Evolutionary conservation across 1,140 invertebrate species (phyloP).

Genomic region (Pseudomyrmex flavicornis): DNA sequence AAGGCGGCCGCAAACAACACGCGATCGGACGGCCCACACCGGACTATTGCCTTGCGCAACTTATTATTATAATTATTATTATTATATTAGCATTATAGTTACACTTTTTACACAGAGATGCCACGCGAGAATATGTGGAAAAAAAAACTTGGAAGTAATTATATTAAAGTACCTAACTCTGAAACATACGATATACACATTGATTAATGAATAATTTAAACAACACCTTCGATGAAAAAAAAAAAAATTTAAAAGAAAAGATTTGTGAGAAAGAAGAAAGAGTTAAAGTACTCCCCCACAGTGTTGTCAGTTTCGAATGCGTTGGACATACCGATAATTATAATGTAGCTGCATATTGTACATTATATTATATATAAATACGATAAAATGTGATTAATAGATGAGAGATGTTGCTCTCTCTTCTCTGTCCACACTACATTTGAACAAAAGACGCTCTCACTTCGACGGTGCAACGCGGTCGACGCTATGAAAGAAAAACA

Average conservation of each 20-base stretch:
- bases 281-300: slow-evolving; percentile 63
- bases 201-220: slow-evolving; percentile 72
- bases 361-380: slow-evolving; percentile 82
- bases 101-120: slow-evolving; percentile 83
- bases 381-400: slow-evolving; percentile 81
- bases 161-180: slow-evolving; percentile 80
- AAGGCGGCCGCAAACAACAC: slow-evolving; percentile 71
- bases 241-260: slow-evolving; percentile 32
- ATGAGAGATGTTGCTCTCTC: slow-evolving; percentile 79
- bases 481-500: slow-evolving; percentile 31
- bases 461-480: slow-evolving; percentile 65
- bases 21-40: slow-evolving; percentile 75
- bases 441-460: slow-evolving; percentile 59
- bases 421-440: slow-evolving; percentile 68
- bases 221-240: slow-evolving; percentile 63
- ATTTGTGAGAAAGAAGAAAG: not conserved
- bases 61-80: slow-evolving; percentile 81
- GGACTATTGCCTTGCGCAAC: slow-evolving; percentile 83
- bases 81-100: slow-evolving; percentile 83
- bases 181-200: slow-evolving; percentile 74
- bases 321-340: slow-evolving; percentile 81
- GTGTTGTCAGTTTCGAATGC: slow-evolving; percentile 81
- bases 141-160: slow-evolving; percentile 79
- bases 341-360: slow-evolving; percentile 84
- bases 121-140: slow-evolving; percentile 72